A percentile compares a stretch with the other conserved stretches of the same genome.
Conservation (phyloP, 37 sponge, comb jelly and placozoan genomes). For the Ephydatia muelleri region DNA sequence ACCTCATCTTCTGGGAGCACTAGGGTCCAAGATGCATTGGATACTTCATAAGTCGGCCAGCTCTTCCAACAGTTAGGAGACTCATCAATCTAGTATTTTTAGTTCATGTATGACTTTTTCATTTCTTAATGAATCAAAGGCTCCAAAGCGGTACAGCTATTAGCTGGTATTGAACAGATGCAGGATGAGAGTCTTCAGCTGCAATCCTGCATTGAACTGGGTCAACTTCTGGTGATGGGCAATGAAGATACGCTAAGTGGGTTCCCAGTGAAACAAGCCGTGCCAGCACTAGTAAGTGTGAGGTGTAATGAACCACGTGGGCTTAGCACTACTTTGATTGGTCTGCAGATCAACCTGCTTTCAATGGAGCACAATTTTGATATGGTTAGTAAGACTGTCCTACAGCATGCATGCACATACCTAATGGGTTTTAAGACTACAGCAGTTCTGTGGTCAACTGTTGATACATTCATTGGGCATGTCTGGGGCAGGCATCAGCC, state of each 20-base stretch:
- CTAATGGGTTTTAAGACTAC: neutral
- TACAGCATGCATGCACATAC: too few species aligned
- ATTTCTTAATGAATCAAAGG: neutral
- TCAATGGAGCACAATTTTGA: slow-evolving; percentile 93
- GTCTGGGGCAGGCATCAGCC: too few species aligned
- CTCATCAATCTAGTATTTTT: neutral
- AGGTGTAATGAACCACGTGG: neutral
- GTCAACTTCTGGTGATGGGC: slow-evolving; percentile 95
- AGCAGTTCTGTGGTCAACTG: neutral
- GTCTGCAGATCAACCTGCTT: slow-evolving; percentile 65
- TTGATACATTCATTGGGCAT: neutral
- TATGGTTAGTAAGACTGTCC: slow-evolving; percentile 65
- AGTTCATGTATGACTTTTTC: neutral
- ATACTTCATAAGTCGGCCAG: slow-evolving; percentile 53
- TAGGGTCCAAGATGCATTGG: slow-evolving; percentile 69
- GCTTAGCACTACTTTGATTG: neutral
- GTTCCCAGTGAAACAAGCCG: slow-evolving; percentile 89
- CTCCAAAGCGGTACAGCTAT: slow-evolving; percentile 40
- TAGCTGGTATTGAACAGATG: slow-evolving; percentile 63
- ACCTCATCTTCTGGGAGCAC: slow-evolving; percentile 74
- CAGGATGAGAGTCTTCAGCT: slow-evolving; percentile 83
- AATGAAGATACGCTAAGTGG: slow-evolving; percentile 96
- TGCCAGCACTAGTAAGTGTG: slow-evolving; percentile 84
- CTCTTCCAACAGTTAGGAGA: slow-evolving; percentile 64
- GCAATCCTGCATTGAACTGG: slow-evolving; percentile 84